Conservation (phyloP, 1,140 invertebrate species). For the Sarcophaga peregrina region DNA sequence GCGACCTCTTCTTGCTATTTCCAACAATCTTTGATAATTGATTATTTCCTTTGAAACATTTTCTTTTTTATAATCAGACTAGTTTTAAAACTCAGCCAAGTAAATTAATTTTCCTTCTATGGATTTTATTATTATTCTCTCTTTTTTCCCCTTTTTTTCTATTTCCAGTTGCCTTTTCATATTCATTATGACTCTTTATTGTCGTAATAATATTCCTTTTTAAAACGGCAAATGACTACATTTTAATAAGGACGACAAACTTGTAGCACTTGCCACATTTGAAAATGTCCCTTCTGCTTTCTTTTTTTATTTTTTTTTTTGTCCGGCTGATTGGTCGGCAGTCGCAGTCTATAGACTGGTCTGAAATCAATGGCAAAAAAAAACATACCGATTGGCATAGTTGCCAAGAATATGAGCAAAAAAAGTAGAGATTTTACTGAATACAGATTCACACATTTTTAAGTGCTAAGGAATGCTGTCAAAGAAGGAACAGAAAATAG, state of each 20-base stretch:
- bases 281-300: neutral
- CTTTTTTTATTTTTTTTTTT: too few species aligned
- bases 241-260: neutral
- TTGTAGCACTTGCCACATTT: neutral
- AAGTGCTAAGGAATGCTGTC: neutral
- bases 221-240: neutral
- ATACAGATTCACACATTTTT: neutral
- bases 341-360: neutral
- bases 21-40: neutral
- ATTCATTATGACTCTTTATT: neutral
- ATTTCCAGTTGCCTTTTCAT: neutral
- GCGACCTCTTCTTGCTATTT: too few species aligned
- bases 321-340: too few species aligned
- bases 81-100: neutral
- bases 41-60: neutral
- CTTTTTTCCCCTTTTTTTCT: neutral
- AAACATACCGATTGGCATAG: neutral
- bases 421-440: neutral
- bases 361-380: conserved; percentile 1
- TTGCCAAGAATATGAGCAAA: neutral
- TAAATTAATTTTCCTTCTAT: neutral
- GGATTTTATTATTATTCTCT: neutral
- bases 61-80: neutral
- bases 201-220: neutral
- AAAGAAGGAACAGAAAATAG: neutral